Base-by-base conservation (phyloP, 1,140 invertebrate species). In the Drosophila sturtevanti region DNA sequence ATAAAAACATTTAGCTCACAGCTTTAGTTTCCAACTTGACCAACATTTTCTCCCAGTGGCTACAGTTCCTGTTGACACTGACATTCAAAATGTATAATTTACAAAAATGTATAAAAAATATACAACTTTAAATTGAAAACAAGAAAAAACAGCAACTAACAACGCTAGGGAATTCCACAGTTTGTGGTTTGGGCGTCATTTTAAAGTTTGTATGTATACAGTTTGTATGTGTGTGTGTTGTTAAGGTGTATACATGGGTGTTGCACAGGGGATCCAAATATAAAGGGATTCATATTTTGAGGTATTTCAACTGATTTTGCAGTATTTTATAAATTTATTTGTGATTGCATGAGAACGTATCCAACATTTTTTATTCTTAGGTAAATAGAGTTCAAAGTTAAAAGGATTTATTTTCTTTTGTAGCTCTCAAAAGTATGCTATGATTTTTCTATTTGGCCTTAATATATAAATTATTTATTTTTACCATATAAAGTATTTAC, bases 101-200 rank as follows among this genome's bases (percentile, higher is more conserved):
- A 55, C 60, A 77, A 68, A 74, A 69, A 77, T 56, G 61, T 37
- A 58, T 67, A 81, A 86, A 87, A 76, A 82, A 48, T 48, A 48
- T 89, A 72, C 77, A 84, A 89, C 64, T 84, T 89, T 84, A 84
- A 89, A 89, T 89, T 89, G 85, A 84, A 89, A 89, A 82, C 58
- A 48, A 77, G 64, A 71, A 64, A 48, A 63, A 48, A 48, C 41
- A 48, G 16, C 41, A 48, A 73, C 56, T 72, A 54, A 56, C 34
- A 21, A 62, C 61, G 52, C 63, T 56, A 62, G 55, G 55, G 55
- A 62, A 77, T 61, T 67, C 70, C 67, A 62, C 55, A 63, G 68
- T 56, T 48, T 69, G 63, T 51, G 27, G 41, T 65, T 55, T 62
- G 66, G 67, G 63, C 63, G 41, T 37, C 41, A 48, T 10, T 48